Percentiles rank a stretch among this genome's conserved stretches.
Conservation (phyloP, 1,140 invertebrate genomes). For the Babylonia areolata region DNA sequence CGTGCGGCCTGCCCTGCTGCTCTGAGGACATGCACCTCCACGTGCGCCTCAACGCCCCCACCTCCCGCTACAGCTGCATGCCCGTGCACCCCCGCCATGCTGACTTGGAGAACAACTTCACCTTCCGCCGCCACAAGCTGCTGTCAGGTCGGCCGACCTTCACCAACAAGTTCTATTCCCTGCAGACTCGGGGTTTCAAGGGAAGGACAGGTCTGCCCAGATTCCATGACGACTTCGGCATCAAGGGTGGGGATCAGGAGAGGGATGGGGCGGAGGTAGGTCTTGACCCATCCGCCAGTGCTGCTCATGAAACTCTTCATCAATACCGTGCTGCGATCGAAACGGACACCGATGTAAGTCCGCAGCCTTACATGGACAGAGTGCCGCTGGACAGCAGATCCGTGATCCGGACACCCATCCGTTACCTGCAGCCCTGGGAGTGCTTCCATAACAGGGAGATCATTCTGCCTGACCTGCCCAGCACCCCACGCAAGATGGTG, state of each 20-base stretch:
- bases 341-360: constrained; percentile 1
- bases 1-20: constrained; percentile 69
- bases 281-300: neutral
- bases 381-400: neutral
- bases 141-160: constrained; percentile 49
- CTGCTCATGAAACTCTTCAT: neutral
- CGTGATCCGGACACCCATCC: constrained; percentile 2
- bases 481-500: constrained; percentile 2
- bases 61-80: constrained; percentile 54
- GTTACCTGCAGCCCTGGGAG: constrained; percentile 28
- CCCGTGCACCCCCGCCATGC: constrained; percentile 32
- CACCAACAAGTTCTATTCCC: constrained; percentile 55
- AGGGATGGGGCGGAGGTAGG: neutral
- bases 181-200: constrained; percentile 43
- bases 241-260: neutral
- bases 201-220: constrained; percentile 41
- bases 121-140: constrained; percentile 49
- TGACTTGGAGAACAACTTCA: constrained; percentile 59
- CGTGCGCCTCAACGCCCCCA: constrained; percentile 27
- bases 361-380: neutral
- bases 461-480: constrained; percentile 21
- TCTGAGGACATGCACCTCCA: constrained; percentile 58
- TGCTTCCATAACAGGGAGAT: constrained; percentile 27
- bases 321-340: constrained; percentile 1
- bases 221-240: constrained; percentile 38